Evolutionary conservation across 92 coral and sea anemone genomes (phyloP), one percentile per base, ranked within the genome.

Genomic region (Porites divaricata): DNA sequence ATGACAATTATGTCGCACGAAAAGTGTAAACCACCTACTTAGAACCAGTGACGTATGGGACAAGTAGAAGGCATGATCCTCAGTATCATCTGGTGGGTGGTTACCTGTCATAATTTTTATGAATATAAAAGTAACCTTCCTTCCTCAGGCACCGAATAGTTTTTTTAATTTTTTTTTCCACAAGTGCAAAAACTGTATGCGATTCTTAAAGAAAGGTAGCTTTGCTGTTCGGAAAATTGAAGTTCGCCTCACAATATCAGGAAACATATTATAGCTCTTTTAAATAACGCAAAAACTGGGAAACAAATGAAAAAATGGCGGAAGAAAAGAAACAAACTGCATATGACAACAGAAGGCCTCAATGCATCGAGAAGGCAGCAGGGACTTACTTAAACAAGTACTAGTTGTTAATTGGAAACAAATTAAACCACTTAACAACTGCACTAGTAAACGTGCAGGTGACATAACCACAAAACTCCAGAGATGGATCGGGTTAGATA

Each of bases 321-420:
- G 72, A 35, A 35, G 45, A 35, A 35, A 35, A 35, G 45, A 35
- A 35, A 35, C 45, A 35, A 35, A 35, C 45, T 6, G 45, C 45
- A 53, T 79, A 66, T 79, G 19, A 76, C 57, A 68, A 28, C 85
- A 17, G 56, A 5, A 14, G 75, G 64, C 67, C 70, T 61, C 35
- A 35, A 24, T 20, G 70, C 28, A 41, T 61, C 54, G 22, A 26
- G 76, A 20, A 11, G 8, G 48, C 1, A 68, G 56, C 51, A 68
- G 9, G 67, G 54, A 80, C 14, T 72, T 45, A 61, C 69, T 69
- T 67, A 41, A 50, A 35, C 63, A 80, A 51, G 73, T 82, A 35
- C 63, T 68, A 51, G 73, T 82, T 90, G 93, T 70, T 87, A 87
- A 90, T 90, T 90, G 86, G 90, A 87, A 88, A 75, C 89, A 87